Percentiles rank a stretch among this genome's conserved stretches.
phyloP scores from a whole-genome alignment of 2,888 invertebrate genomes.

The Harpalus rufipes region DNA sequence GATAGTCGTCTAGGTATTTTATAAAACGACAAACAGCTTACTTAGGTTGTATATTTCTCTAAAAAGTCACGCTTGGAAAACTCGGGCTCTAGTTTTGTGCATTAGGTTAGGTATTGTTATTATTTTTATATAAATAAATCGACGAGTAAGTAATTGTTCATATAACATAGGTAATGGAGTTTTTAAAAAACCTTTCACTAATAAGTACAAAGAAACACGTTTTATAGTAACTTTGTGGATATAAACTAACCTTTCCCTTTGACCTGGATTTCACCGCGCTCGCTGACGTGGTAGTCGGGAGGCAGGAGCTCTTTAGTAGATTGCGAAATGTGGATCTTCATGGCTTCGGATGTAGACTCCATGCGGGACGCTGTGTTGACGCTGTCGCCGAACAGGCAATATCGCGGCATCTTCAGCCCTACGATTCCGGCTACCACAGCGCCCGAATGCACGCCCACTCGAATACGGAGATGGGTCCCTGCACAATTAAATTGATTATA shows the following conservation, averaged over 20 bases:
- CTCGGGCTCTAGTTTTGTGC: too few relatives aligned
- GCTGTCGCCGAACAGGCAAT: slow-evolving; percentile 93
- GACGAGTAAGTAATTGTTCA: too few relatives aligned
- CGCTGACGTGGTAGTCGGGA: slow-evolving; percentile 85
- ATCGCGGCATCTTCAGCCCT: slow-evolving; percentile 94
- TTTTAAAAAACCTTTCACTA: not conserved
- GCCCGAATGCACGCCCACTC: slow-evolving; percentile 94
- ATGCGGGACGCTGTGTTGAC: slow-evolving; percentile 95
- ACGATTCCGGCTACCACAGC: slow-evolving; percentile 96
- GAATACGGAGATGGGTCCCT: slow-evolving; percentile 89
- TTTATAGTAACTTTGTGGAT: too few relatives aligned
- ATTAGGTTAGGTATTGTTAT: too few relatives aligned
- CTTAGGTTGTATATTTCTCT: too few relatives aligned
- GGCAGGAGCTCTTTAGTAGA: slow-evolving; percentile 89
- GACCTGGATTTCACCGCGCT: slow-evolving; percentile 91
- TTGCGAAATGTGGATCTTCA: slow-evolving; percentile 97
- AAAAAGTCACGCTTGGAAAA: too few relatives aligned
- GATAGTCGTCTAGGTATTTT: too few relatives aligned
- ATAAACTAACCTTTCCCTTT: slow-evolving; percentile 89
- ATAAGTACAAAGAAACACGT: too few relatives aligned
- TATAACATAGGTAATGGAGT: not conserved
- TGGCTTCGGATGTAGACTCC: slow-evolving; percentile 95
- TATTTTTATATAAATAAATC: too few relatives aligned
- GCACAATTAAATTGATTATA: not conserved
- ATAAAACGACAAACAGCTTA: too few relatives aligned